Conservation (phyloP, 2,888 invertebrate species). For the Ditylenchus weischeri region DNA sequence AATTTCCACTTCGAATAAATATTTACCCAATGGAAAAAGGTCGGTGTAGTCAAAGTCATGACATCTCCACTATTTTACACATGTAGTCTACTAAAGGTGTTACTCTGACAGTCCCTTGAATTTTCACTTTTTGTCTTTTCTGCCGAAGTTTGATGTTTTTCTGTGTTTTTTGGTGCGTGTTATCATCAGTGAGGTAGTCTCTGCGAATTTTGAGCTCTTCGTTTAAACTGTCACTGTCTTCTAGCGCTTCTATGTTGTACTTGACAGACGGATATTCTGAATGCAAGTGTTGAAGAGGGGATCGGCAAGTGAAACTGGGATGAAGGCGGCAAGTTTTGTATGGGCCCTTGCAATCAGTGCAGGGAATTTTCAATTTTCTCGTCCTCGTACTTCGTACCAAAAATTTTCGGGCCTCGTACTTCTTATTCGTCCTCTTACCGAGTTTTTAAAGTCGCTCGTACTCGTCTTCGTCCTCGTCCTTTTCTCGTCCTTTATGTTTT, state of each 20-base stretch:
- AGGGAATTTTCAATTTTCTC: too few species aligned
- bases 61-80: conserved; percentile 44
- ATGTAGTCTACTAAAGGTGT: conserved; percentile 40
- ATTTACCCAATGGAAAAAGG: conserved; percentile 51
- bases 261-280: conserved; percentile 9
- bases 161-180: background rate
- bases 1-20: background rate
- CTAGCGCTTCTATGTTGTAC: conserved; percentile 16
- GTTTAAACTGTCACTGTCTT: conserved; percentile 18
- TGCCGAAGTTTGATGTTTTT: conserved; percentile 39
- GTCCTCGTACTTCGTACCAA: too few species aligned
- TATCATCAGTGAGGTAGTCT: conserved; percentile 28
- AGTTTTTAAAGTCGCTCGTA: too few species aligned
- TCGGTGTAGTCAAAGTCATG: conserved; percentile 48
- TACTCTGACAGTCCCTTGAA: conserved; percentile 44
- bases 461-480: too few species aligned
- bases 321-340: background rate
- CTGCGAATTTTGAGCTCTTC: conserved; percentile 31
- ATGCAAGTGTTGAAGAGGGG: background rate
- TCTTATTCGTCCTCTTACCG: too few species aligned
- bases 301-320: conserved; percentile 7
- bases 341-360: background rate
- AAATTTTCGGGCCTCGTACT: too few species aligned
- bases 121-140: conserved; percentile 37
- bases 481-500: too few species aligned